A percentile compares a stretch with the other conserved stretches of the same genome.
These are phyloP conservation scores for Clanis bilineata DNA, from an alignment of 2,888 invertebrate species.

Conservation along the genomic window DNA sequence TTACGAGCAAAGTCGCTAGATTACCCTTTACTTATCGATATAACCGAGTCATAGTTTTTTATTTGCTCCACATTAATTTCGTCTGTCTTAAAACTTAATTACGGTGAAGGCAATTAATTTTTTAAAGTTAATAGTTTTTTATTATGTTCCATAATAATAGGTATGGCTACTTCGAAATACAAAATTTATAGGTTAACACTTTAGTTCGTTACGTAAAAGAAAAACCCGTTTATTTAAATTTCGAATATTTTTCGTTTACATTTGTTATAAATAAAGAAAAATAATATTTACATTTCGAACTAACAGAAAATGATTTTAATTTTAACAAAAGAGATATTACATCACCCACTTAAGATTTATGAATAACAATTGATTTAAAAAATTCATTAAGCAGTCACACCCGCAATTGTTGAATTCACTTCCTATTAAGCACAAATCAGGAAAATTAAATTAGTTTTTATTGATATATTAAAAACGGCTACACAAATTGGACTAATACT, in stretches of 20 bases:
- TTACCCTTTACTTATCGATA: not conserved
- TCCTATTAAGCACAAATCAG: not conserved
- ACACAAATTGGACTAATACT: conserved; percentile 34
- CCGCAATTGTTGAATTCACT: not conserved
- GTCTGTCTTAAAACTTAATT: not conserved
- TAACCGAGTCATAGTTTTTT: not conserved
- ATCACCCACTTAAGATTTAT: not conserved
- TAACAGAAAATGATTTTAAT: no score
- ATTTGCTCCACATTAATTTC: not conserved
- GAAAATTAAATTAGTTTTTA: not conserved
- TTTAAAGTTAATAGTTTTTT: not conserved
- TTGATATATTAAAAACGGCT: conserved; percentile 1
- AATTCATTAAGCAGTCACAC: not conserved
- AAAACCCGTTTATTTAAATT: no score
- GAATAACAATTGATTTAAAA: not conserved
- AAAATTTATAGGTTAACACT: not conserved
- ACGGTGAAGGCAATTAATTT: not conserved
- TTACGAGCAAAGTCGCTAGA: not conserved
- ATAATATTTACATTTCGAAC: no score
- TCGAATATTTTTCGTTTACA: not conserved
- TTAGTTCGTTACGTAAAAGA: no score
- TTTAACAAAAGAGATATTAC: not conserved
- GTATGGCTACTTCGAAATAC: not conserved
- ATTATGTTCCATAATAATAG: not conserved
- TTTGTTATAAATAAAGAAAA: no score